Percentiles rank a stretch among this genome's conserved stretches.
These are phyloP conservation scores for Cryptocephalus primarius DNA, from an alignment of 2,888 invertebrate genomes.

Conservation along the genomic window DNA sequence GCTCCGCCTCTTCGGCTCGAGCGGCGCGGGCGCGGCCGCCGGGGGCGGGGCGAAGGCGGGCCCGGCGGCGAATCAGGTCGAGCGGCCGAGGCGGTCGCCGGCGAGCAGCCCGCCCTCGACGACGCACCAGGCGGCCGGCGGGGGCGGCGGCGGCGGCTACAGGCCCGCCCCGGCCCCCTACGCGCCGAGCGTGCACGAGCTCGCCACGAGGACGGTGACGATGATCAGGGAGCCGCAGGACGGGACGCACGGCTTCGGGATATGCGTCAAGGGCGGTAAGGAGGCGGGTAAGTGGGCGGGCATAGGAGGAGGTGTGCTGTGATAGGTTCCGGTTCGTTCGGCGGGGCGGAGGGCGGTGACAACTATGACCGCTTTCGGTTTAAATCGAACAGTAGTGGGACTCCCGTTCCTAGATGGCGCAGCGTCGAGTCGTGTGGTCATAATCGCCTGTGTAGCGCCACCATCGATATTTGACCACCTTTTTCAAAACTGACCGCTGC, in stretches of 20 bases:
- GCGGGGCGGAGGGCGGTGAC: too few species aligned
- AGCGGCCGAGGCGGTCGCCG: constrained; percentile 42
- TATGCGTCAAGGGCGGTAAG: constrained; percentile 85
- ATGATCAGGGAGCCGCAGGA: constrained; percentile 76
- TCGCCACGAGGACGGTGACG: constrained; percentile 72
- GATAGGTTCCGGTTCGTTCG: too few species aligned
- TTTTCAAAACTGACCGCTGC: too few species aligned
- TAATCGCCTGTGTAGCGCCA: too few species aligned
- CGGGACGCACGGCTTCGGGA: constrained; percentile 76
- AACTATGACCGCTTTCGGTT: too few species aligned
- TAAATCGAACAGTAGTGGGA: too few species aligned
- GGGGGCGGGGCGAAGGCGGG: constrained; percentile 1
- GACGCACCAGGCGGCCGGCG: constrained; percentile 25
- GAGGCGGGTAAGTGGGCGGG: constrained; percentile 56
- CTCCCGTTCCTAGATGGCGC: too few species aligned
- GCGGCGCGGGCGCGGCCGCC: constrained; percentile 13
- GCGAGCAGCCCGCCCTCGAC: constrained; percentile 59
- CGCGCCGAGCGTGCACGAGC: constrained; percentile 60
- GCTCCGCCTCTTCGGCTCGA: constrained; percentile 31
- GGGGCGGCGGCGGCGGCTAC: constrained; percentile 26
- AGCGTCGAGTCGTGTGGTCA: too few species aligned
- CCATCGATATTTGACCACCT: too few species aligned
- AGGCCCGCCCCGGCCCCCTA: constrained; percentile 12
- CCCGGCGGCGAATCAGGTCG: constrained; percentile 9
- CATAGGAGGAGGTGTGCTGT: too few species aligned